Percentiles rank a stretch among this genome's conserved stretches.
These are phyloP conservation scores for Ormyrus labotus DNA, from an alignment of 2,888 invertebrate species.

Conservation along the genomic window DNA sequence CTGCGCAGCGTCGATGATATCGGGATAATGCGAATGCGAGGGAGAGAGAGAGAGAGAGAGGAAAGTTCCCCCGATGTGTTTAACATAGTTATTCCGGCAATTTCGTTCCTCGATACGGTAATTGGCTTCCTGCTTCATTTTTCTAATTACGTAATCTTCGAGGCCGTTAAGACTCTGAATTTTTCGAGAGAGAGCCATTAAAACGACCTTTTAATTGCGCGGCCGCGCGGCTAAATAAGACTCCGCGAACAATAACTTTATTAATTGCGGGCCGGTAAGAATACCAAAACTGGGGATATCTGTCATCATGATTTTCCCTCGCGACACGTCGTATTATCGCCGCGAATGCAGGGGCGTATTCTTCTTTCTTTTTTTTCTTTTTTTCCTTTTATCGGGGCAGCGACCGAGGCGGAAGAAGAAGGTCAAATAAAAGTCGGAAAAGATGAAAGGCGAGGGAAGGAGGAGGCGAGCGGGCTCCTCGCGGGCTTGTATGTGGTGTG, in stretches of 20 bases:
- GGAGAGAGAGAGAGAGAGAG: background rate
- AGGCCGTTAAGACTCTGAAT: too few species aligned
- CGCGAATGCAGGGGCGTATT: too few species aligned
- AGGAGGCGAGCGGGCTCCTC: conserved; percentile 4
- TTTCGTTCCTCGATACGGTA: conserved; percentile 22
- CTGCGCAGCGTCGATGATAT: conserved; percentile 22
- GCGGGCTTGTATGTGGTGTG: conserved; percentile 58
- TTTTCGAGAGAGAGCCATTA: too few species aligned
- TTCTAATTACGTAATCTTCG: conserved; percentile 23
- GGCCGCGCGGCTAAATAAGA: background rate
- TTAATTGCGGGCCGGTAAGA: background rate
- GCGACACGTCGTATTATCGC: too few species aligned
- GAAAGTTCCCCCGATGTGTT: conserved; percentile 27
- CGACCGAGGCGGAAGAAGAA: conserved; percentile 30
- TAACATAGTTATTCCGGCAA: conserved; percentile 17
- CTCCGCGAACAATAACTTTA: background rate
- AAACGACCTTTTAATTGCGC: background rate
- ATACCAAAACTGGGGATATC: too few species aligned
- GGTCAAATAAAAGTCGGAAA: conserved; percentile 43
- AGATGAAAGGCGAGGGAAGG: conserved; percentile 25
- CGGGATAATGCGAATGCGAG: conserved; percentile 18
- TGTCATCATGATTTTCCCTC: too few species aligned
- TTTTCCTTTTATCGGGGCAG: conserved; percentile 27
- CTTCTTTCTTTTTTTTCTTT: too few species aligned
- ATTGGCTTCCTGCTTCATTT: conserved; percentile 26